Percentiles rank a stretch among this genome's conserved stretches.
Evolutionary conservation across 1,140 invertebrate species (phyloP).

Genomic region (Coptotermes formosanus): DNA sequence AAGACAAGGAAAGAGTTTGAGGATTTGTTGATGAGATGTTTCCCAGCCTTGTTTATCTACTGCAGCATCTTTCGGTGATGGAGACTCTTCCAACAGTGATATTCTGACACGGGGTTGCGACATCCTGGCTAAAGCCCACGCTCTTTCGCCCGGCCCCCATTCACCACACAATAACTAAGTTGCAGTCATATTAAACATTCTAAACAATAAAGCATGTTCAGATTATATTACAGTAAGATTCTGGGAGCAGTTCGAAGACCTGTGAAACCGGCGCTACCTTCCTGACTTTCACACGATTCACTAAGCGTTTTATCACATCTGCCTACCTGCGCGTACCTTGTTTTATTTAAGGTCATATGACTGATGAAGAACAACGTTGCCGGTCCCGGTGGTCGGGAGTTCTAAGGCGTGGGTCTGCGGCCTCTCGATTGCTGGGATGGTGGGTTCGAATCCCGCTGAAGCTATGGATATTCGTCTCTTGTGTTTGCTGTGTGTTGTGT

Average conservation of each 20-base stretch:
- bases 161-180: slow-evolving; percentile 15
- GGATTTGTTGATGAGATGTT: slow-evolving; percentile 18
- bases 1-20: not conserved
- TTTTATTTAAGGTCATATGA: too few relatives aligned
- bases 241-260: not conserved
- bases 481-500: too few relatives aligned
- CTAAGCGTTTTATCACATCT: not conserved
- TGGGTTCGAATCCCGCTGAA: too few relatives aligned
- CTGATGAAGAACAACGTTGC: too few relatives aligned
- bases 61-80: not conserved
- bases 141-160: not conserved
- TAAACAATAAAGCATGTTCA: slow-evolving; percentile 19
- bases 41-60: not conserved
- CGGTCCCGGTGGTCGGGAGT: too few relatives aligned
- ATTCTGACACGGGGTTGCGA: not conserved
- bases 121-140: not conserved
- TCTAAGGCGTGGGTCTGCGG: too few relatives aligned
- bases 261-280: not conserved
- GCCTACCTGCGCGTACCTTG: too few relatives aligned
- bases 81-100: not conserved
- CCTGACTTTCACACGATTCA: not conserved
- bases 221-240: not conserved
- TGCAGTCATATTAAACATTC: not conserved
- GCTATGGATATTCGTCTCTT: too few relatives aligned
- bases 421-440: too few relatives aligned